Percentiles rank a stretch among this genome's conserved stretches.
Evolutionary conservation across 2,888 invertebrate species (phyloP).

Genomic region (Acrobasis repandana): DNA sequence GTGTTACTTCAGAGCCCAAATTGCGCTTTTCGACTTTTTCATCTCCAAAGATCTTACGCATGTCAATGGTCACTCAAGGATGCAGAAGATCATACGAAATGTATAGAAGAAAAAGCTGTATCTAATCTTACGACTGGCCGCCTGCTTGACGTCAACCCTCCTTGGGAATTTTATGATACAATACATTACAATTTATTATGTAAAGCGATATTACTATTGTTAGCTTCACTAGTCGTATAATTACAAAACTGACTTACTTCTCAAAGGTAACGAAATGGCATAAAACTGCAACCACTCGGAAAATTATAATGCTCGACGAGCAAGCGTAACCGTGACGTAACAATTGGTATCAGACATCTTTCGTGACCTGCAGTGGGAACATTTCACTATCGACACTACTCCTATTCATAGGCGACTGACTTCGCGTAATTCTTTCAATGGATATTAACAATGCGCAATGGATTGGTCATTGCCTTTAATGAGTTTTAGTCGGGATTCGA

Average conservation of each 20-base stretch:
- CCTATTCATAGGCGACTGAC: conserved; percentile 49
- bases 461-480: conserved; percentile 41
- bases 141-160: too few species aligned
- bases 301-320: conserved; percentile 52
- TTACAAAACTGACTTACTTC: conserved; percentile 44
- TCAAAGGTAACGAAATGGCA: conserved; percentile 46
- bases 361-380: conserved; percentile 47
- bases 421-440: conserved; percentile 37
- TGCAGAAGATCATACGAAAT: too few species aligned
- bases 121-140: too few species aligned
- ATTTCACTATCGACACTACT: conserved; percentile 63
- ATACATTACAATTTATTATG: conserved; percentile 12
- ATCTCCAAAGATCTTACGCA: too few species aligned
- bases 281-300: conserved; percentile 62
- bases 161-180: background rate
- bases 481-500: conserved; percentile 32
- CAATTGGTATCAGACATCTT: conserved; percentile 54
- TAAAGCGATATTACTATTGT: conserved; percentile 17
- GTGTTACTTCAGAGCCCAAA: too few species aligned
- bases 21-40: too few species aligned
- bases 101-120: too few species aligned
- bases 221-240: conserved; percentile 37
- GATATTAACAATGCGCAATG: conserved; percentile 44
- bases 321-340: conserved; percentile 64
- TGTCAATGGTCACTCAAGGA: too few species aligned